These are phyloP conservation scores for Aphidius gifuensis DNA, from an alignment of 1,140 invertebrate genomes.

Conservation along the genomic window DNA sequence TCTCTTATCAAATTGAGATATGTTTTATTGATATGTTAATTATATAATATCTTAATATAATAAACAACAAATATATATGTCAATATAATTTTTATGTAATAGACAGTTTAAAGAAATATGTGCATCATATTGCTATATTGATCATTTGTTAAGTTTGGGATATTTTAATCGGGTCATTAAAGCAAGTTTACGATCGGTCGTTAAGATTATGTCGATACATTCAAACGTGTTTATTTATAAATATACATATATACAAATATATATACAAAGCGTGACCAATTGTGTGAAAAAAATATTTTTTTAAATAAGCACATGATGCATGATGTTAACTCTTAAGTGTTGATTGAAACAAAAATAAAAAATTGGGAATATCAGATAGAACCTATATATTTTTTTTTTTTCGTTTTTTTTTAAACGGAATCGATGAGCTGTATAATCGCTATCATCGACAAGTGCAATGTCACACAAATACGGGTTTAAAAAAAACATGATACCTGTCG, in stretches of 20 bases:
- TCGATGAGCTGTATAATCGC: constrained; percentile 4
- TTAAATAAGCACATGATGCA: too few species aligned
- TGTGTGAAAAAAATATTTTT: too few species aligned
- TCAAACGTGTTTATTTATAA: not conserved
- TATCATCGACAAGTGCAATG: constrained; percentile 13
- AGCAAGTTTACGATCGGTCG: constrained; percentile 22
- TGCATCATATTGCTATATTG: not conserved
- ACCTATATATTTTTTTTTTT: too few species aligned
- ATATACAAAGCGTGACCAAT: not conserved
- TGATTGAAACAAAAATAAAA: too few species aligned
- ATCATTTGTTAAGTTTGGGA: constrained; percentile 21
- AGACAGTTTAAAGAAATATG: too few species aligned
- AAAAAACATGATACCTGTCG: not conserved
- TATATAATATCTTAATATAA: too few species aligned
- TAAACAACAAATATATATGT: too few species aligned
- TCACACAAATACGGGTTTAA: not conserved
- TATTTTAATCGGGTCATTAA: constrained; percentile 22
- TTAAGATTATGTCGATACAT: constrained; percentile 18
- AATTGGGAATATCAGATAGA: too few species aligned
- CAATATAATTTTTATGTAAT: too few species aligned
- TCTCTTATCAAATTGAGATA: too few species aligned
- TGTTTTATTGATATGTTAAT: too few species aligned
- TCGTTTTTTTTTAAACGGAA: not conserved
- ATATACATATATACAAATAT: not conserved
- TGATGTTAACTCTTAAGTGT: too few species aligned